Evolutionary conservation across 2,888 invertebrate species (phyloP), one percentile per base, ranked within the genome.

Genomic region (Crioceris asparagi): DNA sequence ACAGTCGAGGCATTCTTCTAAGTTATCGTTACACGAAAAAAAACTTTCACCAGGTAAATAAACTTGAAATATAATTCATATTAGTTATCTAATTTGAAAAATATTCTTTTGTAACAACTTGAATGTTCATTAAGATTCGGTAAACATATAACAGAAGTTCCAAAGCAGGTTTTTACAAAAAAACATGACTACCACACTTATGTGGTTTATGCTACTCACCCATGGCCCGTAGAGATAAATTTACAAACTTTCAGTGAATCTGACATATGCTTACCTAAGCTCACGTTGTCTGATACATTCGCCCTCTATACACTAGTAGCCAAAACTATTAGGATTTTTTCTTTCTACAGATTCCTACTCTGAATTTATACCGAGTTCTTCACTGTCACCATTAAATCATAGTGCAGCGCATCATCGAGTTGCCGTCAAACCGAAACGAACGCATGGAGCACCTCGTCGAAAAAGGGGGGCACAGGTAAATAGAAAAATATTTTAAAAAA

Each of bases 381-480:
- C 74, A 55, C 69, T 72, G 56, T 70, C 72, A 53, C 77, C 81
- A 39, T 69, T 85, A 51, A 83, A 81, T 55, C 84, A 85, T 65
- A 79, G 79, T 41, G 85, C 84, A 31, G 85, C 85, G 39, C 75
- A 74, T 51, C 85, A 85, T 68, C 79, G 81, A 66, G 84, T 84
- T 71, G 76, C 84, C 32, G 76, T 85, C 40, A 71, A 79, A 31
- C 84, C 84, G 16, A 74, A 77, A 44, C 72, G 82, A 51, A 83
- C 79, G 40, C 81, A 83, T 59, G 82, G 79, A 44, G 79, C 80
- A 17, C 80, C 82, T 4, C 62, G 79, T 33, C 71, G 79, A 53
- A 75, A 78, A 61, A 70, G 75, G 60, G 70, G 66, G 10, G 60
- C 66, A 39, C 70, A 70, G 62, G 71, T 71, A 45, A 36, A 12